Evolutionary conservation across 2,113 vertebrate genomes (phyloP), one percentile per base, ranked within the genome.

Genomic region (Ramphastos sulfuratus): DNA sequence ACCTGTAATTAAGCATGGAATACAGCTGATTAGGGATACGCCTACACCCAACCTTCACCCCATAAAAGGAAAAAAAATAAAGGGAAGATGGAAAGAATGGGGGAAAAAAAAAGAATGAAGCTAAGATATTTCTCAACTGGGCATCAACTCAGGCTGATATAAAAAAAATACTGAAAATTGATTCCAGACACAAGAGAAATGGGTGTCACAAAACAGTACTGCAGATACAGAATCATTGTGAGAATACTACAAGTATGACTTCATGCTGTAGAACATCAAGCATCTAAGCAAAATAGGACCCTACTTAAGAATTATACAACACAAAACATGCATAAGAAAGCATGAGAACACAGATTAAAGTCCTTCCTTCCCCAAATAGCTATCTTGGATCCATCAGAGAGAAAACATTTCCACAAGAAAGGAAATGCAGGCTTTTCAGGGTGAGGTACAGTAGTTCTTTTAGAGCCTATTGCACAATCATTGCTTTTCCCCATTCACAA

Each of bases 1-100:
- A 96, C 96, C 95, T 96, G 95, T 96, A 96, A 96, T 96, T 94
- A 96, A 96, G 96, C 96, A 96, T 10, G 94, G 95, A 95, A 96
- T 94, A 96, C 87, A 96, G 95, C 95, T 96, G 96, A 96, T 96
- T 96, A 96, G 94, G 96, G 95, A 93, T 93, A 96, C 75, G 87
- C 95, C 96, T 96, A 95, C 84, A 94, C 89, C 89, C 92, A 95
- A 85, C 75, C 94, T 93, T 52, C 95, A 92, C 55, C 94, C 91
- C 82, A 4, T 84, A 82, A 93, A 94, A 88, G 42, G 86, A 85
- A 82, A 91, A 82, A 73, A 72, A n/a, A n/a, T n/a, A n/a, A 89
- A 89, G 80, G 80, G 92, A 94, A 44, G 56, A 19, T 82, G 86
- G 58, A 81, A 90, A 83, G 35, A 84, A 92, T 15, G 55, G 19